A percentile compares a stretch with the other conserved stretches of the same genome.
Conservation (phyloP, 1,140 invertebrate species). For the Drosophila arizonae region DNA sequence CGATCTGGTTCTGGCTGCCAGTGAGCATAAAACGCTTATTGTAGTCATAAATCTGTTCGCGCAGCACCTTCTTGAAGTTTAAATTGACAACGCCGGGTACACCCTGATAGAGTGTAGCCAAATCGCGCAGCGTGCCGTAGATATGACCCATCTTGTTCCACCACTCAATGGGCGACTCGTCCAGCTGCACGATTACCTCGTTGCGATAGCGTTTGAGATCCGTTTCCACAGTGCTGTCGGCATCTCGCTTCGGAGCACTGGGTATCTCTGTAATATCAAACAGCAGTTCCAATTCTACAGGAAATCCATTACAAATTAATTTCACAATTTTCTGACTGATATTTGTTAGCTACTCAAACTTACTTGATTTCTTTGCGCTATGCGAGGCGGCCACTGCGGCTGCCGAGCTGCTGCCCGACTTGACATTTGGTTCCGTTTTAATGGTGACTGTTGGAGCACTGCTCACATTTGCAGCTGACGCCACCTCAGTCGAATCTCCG, state of each 20-base stretch:
- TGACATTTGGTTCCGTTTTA: constrained; percentile 60
- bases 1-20: constrained; percentile 65
- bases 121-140: constrained; percentile 69
- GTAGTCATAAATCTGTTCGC: constrained; percentile 73
- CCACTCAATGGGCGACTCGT: constrained; percentile 76
- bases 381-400: neutral
- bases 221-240: constrained; percentile 64
- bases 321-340: neutral
- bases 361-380: constrained; percentile 66
- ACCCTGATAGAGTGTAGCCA: constrained; percentile 70
- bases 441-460: constrained; percentile 48
- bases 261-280: constrained; percentile 71
- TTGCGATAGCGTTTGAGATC: constrained; percentile 77
- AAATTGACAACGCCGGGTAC: constrained; percentile 77
- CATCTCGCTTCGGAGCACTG: constrained; percentile 47
- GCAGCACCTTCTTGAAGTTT: constrained; percentile 69
- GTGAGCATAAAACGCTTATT: constrained; percentile 75
- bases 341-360: constrained; percentile 17
- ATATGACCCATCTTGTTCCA: constrained; percentile 74
- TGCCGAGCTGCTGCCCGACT: constrained; percentile 4
- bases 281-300: constrained; percentile 71
- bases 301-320: constrained; percentile 14
- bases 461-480: constrained; percentile 40
- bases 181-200: constrained; percentile 71
- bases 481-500: constrained; percentile 46